phyloP scores from a whole-genome alignment of 2,797 vertebrate species.

The Amazonetta brasiliensis region DNA sequence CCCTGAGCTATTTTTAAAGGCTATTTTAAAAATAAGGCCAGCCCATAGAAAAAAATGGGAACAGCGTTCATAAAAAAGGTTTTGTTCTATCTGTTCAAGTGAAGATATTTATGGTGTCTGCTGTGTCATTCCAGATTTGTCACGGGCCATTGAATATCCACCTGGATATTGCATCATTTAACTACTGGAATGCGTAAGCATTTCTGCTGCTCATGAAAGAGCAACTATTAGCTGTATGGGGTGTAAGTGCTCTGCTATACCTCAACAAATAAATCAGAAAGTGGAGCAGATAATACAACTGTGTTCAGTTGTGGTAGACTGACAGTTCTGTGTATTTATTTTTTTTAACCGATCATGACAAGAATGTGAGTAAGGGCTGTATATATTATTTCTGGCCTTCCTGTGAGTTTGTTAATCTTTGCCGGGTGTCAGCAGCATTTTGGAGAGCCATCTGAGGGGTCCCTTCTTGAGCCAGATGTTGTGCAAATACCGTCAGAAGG shows the following conservation, averaged over 20 bases:
- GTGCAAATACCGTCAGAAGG: neutral
- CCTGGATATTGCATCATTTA: slow-evolving; percentile 78
- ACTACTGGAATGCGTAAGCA: slow-evolving; percentile 76
- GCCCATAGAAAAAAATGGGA: slow-evolving; percentile 60
- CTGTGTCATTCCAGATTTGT: slow-evolving; percentile 73
- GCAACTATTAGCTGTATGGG: slow-evolving; percentile 41
- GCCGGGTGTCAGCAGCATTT: neutral
- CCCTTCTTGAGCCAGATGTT: neutral
- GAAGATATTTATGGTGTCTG: slow-evolving; percentile 75
- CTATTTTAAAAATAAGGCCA: slow-evolving; percentile 61
- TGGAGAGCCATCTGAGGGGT: neutral
- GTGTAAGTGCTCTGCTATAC: slow-evolving; percentile 1
- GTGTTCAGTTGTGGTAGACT: slow-evolving; percentile 29
- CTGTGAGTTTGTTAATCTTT: slow-evolving; percentile 31
- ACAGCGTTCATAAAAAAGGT: slow-evolving; percentile 61
- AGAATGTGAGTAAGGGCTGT: slow-evolving; percentile 30
- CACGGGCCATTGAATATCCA: slow-evolving; percentile 75
- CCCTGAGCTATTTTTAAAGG: neutral
- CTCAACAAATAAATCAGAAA: slow-evolving; percentile 59
- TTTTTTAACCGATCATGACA: slow-evolving; percentile 52
- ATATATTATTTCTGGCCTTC: slow-evolving; percentile 37
- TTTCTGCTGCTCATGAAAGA: slow-evolving; percentile 66
- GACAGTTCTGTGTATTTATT: slow-evolving; percentile 44
- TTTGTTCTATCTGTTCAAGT: slow-evolving; percentile 64
- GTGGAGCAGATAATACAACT: slow-evolving; percentile 51